phyloP scores from a whole-genome alignment of 2,113 vertebrate genomes.

The Zosterops lateralis region DNA sequence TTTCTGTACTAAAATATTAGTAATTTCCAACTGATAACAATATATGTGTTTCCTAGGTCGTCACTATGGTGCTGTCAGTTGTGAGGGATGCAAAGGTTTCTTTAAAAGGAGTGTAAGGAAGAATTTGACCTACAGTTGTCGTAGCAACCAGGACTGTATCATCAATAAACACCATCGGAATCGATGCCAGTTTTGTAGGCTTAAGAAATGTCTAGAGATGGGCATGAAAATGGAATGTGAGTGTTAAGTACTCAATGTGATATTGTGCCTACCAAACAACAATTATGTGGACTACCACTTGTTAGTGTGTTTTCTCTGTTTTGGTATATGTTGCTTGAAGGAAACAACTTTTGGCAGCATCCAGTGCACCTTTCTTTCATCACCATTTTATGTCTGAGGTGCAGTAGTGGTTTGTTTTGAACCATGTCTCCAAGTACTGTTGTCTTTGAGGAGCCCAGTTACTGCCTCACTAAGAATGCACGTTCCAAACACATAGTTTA shows the following conservation, averaged over 20 bases:
- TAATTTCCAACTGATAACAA: background rate
- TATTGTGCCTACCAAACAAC: background rate
- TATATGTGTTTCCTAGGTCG: constrained; percentile 78
- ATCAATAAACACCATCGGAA: constrained; percentile 99
- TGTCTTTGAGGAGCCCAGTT: background rate
- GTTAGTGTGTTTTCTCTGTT: background rate
- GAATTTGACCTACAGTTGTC: constrained; percentile 95
- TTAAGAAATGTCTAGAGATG: constrained; percentile 97
- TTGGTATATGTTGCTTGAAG: background rate
- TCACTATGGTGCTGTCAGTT: constrained; percentile 97
- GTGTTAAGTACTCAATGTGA: constrained; percentile 55
- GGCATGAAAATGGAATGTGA: constrained; percentile 99
- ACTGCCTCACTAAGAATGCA: background rate
- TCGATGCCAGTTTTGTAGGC: constrained; percentile 95
- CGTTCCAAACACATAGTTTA: background rate
- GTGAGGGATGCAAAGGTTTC: constrained; percentile 98
- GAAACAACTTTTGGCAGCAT: background rate
- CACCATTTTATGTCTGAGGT: background rate
- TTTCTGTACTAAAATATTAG: background rate
- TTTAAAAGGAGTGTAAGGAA: constrained; percentile 98
- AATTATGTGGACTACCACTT: background rate
- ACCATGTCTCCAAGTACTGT: background rate
- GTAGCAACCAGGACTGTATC: constrained; percentile 95
- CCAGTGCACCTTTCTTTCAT: background rate
- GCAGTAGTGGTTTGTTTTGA: background rate